phyloP scores from a whole-genome alignment of 2,888 invertebrate genomes.

The Epinotia brunnichana region DNA sequence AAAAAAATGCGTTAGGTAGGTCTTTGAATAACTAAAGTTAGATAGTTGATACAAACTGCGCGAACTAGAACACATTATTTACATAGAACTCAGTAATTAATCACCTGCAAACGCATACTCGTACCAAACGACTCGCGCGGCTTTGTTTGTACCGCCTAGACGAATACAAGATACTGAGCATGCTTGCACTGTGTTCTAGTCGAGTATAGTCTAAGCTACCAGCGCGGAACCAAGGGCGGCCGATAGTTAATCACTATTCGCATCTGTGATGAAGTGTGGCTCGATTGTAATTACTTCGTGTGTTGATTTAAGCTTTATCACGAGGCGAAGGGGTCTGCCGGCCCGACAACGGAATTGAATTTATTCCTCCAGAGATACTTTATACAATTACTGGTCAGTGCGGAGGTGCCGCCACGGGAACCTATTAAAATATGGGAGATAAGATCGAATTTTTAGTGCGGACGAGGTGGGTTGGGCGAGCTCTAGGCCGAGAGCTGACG shows the following conservation, averaged over 20 bases:
- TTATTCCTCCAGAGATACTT: slow-evolving; percentile 73
- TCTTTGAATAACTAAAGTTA: too few relatives aligned
- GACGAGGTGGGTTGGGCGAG: slow-evolving; percentile 77
- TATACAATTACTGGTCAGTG: slow-evolving; percentile 74
- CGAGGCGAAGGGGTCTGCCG: slow-evolving; percentile 60
- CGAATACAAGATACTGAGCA: slow-evolving; percentile 3
- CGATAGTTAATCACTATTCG: slow-evolving; percentile 78
- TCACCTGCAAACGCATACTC: not conserved
- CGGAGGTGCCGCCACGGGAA: slow-evolving; percentile 80
- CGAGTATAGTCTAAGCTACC: slow-evolving; percentile 51
- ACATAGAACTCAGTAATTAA: not conserved
- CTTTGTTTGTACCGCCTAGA: not conserved
- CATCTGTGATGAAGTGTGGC: slow-evolving; percentile 79
- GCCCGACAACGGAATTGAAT: slow-evolving; percentile 69
- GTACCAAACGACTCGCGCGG: not conserved
- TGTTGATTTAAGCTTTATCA: slow-evolving; percentile 83
- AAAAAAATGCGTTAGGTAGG: too few relatives aligned
- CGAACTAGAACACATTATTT: too few relatives aligned
- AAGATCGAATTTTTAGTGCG: slow-evolving; percentile 79
- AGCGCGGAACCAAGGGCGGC: slow-evolving; percentile 65
- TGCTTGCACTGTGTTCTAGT: slow-evolving; percentile 5
- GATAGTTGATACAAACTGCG: too few relatives aligned
- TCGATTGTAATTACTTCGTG: slow-evolving; percentile 80
- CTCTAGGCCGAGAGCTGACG: slow-evolving; percentile 40
- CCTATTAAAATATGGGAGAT: slow-evolving; percentile 82